phyloP scores from a whole-genome alignment of 2,888 invertebrate genomes.

The Sepioteuthis lessoniana region DNA sequence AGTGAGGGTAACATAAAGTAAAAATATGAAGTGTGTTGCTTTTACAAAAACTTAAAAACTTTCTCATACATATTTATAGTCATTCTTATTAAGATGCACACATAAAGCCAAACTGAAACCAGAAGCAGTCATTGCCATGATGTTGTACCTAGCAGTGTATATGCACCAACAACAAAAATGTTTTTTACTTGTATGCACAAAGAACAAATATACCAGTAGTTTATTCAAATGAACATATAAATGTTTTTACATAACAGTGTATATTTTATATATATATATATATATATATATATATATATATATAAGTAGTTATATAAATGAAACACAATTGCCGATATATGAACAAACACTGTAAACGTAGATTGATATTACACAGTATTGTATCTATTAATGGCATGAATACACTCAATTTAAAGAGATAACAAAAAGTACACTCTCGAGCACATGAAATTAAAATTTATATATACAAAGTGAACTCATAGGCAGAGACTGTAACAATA shows the following conservation, averaged over 20 bases:
- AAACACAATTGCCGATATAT: neutral
- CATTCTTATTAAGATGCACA: no score
- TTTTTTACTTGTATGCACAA: neutral
- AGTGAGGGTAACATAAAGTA: no score
- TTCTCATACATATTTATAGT: no score
- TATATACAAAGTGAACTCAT: neutral
- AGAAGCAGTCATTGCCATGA: no score
- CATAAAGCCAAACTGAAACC: no score
- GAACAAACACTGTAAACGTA: neutral
- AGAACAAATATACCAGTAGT: neutral
- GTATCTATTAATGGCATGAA: neutral
- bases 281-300: neutral
- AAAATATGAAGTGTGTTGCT: no score
- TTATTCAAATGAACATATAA: neutral
- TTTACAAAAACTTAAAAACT: no score
- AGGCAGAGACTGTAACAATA: neutral
- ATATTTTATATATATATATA: neutral
- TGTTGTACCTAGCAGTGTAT: no score
- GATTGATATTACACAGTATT: neutral
- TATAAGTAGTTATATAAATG: neutral
- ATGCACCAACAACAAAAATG: neutral
- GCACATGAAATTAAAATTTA: neutral
- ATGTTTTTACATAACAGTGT: neutral
- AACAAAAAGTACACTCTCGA: neutral
- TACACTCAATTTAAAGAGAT: neutral